phyloP scores from a whole-genome alignment of 2,797 vertebrate genomes.

The Oceanodroma leucorhoa region DNA sequence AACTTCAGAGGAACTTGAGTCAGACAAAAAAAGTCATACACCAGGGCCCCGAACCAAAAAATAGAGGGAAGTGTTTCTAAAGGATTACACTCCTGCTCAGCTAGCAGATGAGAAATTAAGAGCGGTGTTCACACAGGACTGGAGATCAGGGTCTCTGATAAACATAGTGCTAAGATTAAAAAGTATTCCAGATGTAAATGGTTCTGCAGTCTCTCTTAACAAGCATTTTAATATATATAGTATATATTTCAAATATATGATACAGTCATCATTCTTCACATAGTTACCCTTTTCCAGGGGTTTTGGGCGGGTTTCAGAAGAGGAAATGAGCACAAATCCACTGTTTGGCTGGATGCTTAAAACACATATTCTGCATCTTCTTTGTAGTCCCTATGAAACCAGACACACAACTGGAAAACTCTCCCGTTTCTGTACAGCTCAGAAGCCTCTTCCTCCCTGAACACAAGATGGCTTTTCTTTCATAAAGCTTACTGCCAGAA shows the following conservation, averaged over 20 bases:
- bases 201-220: neutral
- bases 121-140: neutral
- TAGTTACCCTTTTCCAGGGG: neutral
- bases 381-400: neutral
- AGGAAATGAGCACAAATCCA: neutral
- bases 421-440: neutral
- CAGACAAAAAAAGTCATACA: neutral
- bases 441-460: neutral
- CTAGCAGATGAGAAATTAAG: neutral
- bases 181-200: neutral
- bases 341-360: neutral
- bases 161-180: neutral
- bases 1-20: neutral
- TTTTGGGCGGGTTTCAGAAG: neutral
- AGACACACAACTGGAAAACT: neutral
- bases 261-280: neutral
- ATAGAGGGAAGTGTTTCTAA: neutral
- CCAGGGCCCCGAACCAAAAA: neutral
- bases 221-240: neutral
- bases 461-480: neutral
- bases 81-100: neutral
- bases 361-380: neutral
- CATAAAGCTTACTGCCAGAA: neutral
- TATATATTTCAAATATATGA: neutral
- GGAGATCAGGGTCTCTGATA: neutral